Base-by-base conservation (phyloP, 2,888 invertebrate species). In the Calephelis perditalis region DNA sequence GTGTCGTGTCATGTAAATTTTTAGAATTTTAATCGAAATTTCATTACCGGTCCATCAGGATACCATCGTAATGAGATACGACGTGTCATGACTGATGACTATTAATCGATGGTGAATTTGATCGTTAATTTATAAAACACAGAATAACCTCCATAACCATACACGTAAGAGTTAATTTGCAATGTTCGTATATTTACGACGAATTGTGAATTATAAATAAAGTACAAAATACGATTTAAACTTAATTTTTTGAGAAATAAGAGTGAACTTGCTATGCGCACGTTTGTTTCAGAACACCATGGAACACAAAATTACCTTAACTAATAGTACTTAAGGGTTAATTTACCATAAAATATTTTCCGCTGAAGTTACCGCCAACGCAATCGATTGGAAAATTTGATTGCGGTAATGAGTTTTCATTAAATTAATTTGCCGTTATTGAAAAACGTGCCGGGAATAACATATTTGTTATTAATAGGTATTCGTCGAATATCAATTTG, bases 31-130 rank as follows among this genome's bases (percentile, higher is more conserved):
- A 70, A 73, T 72, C 72, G 73, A 67, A 59, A 65, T 57, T 67
- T 72, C 72, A 72, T 72, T 71, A 71, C 67, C 63, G 68, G 62
- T 63, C 65, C 65, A 70, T 67, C 64, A 67, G 65, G 63, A 63
- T 59, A 60, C 63, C 60, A 63, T 65, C 58, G 67, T 71, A 68
- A 72, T 71, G 67, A 70, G 67, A 63, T 65, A 65, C 68, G 67
- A 67, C 64, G 65, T 63, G 64, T 35, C 52, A 26, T 52, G 52
- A 63, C 52, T 63, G 68, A 64, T 66, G 65, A 59, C 61, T 63
- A 64, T 69, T 67, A 63, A 67, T 64, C 58, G 55, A 60, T 59
- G 61, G 52, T 35, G 52, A 52, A 11, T 52, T 52, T 52, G 36
- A 52, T 52, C 10, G 11, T 52, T 11, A 11, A 11, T 11, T 11